These are phyloP conservation scores for Gobio gobio DNA, from an alignment of 2,113 vertebrate species.

Conservation along the genomic window DNA sequence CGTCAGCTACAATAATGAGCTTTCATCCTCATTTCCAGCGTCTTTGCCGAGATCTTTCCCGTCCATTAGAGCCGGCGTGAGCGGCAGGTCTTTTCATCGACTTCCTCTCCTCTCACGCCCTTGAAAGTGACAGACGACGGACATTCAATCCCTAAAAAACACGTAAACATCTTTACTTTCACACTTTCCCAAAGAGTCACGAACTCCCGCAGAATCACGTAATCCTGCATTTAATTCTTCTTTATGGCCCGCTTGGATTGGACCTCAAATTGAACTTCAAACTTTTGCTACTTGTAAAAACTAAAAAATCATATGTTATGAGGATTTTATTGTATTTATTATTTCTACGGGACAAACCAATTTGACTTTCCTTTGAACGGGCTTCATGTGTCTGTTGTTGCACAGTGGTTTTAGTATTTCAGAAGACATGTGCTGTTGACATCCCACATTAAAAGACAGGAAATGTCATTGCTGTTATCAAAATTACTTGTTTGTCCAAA, in stretches of 20 bases:
- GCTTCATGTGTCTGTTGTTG: background rate
- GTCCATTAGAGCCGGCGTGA: background rate
- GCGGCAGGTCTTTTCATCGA: background rate
- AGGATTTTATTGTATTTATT: constrained; percentile 10
- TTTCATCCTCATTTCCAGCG: background rate
- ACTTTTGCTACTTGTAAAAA: background rate
- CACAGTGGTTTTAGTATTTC: background rate
- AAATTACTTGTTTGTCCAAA: background rate
- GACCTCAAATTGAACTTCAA: constrained; percentile 5
- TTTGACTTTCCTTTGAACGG: background rate
- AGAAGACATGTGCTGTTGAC: background rate
- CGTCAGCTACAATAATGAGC: background rate
- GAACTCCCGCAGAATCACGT: background rate
- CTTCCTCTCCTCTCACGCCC: background rate
- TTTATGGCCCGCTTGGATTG: background rate
- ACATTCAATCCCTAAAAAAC: background rate
- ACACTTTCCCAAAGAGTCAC: background rate
- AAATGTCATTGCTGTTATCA: background rate
- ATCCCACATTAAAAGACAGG: background rate
- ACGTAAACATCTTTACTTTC: background rate
- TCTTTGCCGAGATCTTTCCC: background rate
- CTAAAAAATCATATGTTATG: background rate
- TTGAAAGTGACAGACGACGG: background rate
- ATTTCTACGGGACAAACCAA: background rate
- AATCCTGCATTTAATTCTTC: background rate